phyloP scores from a whole-genome alignment of 1,140 invertebrate species.

The Mactra quadrangularis region DNA sequence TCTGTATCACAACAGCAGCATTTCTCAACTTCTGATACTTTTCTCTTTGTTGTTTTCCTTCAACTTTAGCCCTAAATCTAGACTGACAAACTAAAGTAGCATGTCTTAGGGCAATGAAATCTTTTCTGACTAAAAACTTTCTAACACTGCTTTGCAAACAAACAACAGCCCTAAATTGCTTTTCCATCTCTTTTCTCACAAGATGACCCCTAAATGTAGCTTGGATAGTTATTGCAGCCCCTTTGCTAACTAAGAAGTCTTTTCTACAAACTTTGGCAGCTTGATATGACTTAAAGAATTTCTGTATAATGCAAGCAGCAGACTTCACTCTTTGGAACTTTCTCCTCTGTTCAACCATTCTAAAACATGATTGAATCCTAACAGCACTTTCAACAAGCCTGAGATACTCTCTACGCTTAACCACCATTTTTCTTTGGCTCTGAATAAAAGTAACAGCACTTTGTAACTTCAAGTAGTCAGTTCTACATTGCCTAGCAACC shows the following conservation, averaged over 20 bases:
- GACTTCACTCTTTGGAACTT: slow-evolving; percentile 43
- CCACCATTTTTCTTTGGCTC: slow-evolving; percentile 25
- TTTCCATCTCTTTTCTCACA: slow-evolving; percentile 14
- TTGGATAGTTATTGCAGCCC: slow-evolving; percentile 62
- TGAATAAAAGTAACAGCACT: slow-evolving; percentile 67
- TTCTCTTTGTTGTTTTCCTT: not conserved
- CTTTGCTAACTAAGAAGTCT: slow-evolving; percentile 15
- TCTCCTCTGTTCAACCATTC: slow-evolving; percentile 28
- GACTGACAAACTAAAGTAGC: slow-evolving; percentile 55
- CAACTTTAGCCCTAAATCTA: slow-evolving; percentile 31
- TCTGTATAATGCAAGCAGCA: slow-evolving; percentile 65
- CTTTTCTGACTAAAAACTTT: not conserved
- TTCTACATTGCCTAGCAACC: slow-evolving; percentile 1
- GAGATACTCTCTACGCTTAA: slow-evolving; percentile 12
- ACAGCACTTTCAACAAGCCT: not conserved
- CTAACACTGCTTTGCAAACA: slow-evolving; percentile 54
- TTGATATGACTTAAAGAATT: not conserved
- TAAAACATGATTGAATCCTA: slow-evolving; percentile 12
- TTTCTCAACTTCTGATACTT: slow-evolving; percentile 36
- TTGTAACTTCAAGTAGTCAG: slow-evolving; percentile 29
- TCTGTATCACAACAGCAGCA: slow-evolving; percentile 68
- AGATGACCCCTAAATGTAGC: slow-evolving; percentile 42
- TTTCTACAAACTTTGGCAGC: not conserved
- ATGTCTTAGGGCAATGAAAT: slow-evolving; percentile 29
- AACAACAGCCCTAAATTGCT: slow-evolving; percentile 26